phyloP scores from a whole-genome alignment of 2,113 vertebrate species.

The Nycticryphes semicollaris region DNA sequence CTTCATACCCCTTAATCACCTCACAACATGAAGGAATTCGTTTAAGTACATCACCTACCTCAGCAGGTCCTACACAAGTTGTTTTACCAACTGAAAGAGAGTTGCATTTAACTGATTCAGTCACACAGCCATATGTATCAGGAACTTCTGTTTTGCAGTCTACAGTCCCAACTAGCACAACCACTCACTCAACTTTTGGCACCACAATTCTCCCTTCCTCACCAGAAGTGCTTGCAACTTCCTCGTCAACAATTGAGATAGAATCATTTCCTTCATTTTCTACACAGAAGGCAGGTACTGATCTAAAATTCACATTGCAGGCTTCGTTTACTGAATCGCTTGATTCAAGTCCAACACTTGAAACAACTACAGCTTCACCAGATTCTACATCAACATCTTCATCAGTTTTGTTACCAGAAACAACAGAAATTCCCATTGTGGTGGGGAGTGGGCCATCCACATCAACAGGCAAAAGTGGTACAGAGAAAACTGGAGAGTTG shows the following conservation, averaged over 20 bases:
- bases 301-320: neutral
- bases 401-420: neutral
- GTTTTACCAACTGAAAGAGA: neutral
- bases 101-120: neutral
- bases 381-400: neutral
- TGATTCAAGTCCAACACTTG: neutral
- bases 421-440: neutral
- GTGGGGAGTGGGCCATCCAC: neutral
- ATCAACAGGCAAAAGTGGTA: constrained; percentile 4
- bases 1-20: neutral
- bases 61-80: neutral
- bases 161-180: neutral
- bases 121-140: neutral
- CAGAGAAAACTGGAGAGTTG: constrained; percentile 31
- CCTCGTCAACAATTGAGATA: neutral
- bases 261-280: neutral
- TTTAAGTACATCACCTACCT: neutral
- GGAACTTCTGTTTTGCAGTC: neutral
- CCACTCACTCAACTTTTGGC: neutral
- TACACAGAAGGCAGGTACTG: neutral
- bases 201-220: neutral
- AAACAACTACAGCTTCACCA: neutral
- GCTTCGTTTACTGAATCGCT: neutral
- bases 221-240: neutral
- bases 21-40: neutral